phyloP scores from a whole-genome alignment of 2,113 vertebrate genomes.

The Apteryx owenii region DNA sequence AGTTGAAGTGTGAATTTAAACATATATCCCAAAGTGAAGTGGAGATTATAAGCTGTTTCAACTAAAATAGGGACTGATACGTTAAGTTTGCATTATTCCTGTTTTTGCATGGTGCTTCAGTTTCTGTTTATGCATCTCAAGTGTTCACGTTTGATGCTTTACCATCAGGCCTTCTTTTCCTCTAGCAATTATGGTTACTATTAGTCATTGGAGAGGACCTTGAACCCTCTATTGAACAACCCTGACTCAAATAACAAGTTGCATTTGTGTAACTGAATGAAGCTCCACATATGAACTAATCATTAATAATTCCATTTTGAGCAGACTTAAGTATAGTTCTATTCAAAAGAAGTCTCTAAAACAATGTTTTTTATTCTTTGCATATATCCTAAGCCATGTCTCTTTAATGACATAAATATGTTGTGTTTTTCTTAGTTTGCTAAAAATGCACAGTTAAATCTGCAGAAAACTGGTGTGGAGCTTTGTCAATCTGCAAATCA shows the following conservation, averaged over 20 bases:
- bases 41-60: neutral
- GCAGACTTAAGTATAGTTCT: neutral
- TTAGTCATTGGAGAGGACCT: neutral
- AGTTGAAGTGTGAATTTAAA: neutral
- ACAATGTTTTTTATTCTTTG: fast-evolving
- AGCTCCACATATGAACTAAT: neutral
- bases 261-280: neutral
- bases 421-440: neutral
- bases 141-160: fast-evolving
- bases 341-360: neutral
- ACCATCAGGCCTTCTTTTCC: neutral
- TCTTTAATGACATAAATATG: neutral
- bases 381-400: neutral
- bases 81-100: neutral
- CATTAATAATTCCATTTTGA: neutral
- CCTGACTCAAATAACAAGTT: neutral
- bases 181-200: neutral
- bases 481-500: neutral
- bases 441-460: neutral
- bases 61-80: neutral
- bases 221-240: neutral
- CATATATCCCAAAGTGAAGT: neutral
- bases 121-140: neutral
- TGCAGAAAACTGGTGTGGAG: neutral
- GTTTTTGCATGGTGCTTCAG: neutral